These are phyloP conservation scores for Troglohyphantes excavatus DNA, from an alignment of 2,888 invertebrate species.

Conservation along the genomic window DNA sequence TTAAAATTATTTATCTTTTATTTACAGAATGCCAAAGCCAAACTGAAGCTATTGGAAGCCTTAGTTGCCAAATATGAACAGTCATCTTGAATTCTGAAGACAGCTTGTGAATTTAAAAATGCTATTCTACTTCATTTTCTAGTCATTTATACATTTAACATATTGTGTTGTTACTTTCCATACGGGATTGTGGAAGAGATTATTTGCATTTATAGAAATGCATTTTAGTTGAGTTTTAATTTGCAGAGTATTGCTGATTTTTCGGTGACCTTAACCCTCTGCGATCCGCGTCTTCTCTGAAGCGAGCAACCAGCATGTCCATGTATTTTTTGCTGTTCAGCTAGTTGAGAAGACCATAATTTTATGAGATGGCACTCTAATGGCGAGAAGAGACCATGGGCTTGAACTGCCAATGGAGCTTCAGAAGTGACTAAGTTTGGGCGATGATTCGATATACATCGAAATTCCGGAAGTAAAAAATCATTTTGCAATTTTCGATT, in stretches of 20 bases:
- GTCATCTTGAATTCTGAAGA: slow-evolving; percentile 33
- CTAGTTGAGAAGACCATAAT: no score
- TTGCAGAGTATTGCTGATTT: background rate
- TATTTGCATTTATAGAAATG: slow-evolving; percentile 37
- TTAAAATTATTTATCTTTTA: slow-evolving; percentile 66
- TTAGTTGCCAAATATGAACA: slow-evolving; percentile 89
- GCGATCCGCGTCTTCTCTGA: no score
- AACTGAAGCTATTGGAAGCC: slow-evolving; percentile 93
- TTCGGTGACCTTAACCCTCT: slow-evolving; percentile 17
- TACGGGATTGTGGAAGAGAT: slow-evolving; percentile 2
- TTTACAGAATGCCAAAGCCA: slow-evolving; percentile 89
- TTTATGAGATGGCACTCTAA: no score
- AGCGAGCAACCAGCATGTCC: no score
- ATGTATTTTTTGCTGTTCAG: no score
- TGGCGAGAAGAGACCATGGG: no score
- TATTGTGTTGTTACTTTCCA: slow-evolving; percentile 15
- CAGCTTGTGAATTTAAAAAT: slow-evolving; percentile 18
- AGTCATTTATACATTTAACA: slow-evolving; percentile 63
- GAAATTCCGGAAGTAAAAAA: no score
- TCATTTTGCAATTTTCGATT: no score
- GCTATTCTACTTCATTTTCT: slow-evolving; percentile 42
- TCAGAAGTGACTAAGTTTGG: no score
- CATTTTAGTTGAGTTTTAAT: slow-evolving; percentile 42
- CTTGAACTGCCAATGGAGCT: no score
- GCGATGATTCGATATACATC: no score